Evolutionary conservation across 2,113 vertebrate species (phyloP).

Genomic region (Heptranchias perlo): DNA sequence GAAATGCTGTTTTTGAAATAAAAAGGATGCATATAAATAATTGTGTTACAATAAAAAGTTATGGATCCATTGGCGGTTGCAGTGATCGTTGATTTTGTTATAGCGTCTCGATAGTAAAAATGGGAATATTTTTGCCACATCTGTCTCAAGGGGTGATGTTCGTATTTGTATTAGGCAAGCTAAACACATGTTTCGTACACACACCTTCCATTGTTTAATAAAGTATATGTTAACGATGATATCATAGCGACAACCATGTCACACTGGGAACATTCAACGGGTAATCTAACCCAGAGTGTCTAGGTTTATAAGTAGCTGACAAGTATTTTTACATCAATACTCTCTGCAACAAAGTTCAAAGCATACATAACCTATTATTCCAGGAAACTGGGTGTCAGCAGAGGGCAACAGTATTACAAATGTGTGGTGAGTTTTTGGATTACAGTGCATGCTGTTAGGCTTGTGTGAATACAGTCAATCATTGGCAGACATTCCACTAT

Average conservation of each 20-base stretch:
- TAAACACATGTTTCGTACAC: background rate
- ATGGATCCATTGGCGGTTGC: background rate
- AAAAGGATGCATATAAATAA: background rate
- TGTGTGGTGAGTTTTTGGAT: conserved; percentile 10
- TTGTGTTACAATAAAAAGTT: background rate
- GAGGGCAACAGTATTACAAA: background rate
- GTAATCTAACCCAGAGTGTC: background rate
- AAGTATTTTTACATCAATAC: background rate
- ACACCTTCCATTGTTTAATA: background rate
- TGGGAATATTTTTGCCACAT: background rate
- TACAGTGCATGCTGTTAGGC: background rate
- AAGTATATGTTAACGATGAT: background rate
- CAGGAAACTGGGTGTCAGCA: background rate
- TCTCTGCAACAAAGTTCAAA: background rate
- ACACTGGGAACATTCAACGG: background rate
- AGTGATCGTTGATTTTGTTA: background rate
- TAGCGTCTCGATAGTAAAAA: background rate
- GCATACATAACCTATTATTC: background rate
- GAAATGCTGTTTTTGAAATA: background rate
- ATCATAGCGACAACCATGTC: background rate
- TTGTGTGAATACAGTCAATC: conserved; percentile 42
- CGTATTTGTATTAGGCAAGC: background rate
- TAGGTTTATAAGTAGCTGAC: background rate
- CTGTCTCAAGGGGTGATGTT: background rate
- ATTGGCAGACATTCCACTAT: conserved; percentile 44